Base-by-base conservation (phyloP, 2,113 vertebrate genomes). In the Oreochromis tanganicae region DNA sequence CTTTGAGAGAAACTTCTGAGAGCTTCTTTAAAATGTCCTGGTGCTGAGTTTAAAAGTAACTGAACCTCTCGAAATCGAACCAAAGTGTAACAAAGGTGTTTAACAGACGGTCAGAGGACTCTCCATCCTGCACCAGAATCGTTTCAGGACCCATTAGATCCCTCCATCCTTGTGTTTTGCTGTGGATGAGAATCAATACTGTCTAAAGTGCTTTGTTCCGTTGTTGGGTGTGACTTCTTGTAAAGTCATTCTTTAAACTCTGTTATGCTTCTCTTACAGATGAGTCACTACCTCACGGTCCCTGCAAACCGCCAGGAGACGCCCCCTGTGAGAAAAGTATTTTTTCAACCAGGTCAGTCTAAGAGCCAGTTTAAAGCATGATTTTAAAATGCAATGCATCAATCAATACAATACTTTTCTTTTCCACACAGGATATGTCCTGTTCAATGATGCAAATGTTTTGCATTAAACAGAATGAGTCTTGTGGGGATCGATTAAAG, bases 201-300 rank as follows among this genome's bases (percentile, higher is more conserved):
- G n/a, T 12, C 54, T 43, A 43, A 71, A 71, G 66, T 56, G 43
- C 50, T 68, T 59, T 56, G 4, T 68, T 11, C 21, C 0, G 4
- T 73, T 55, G 16, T 82, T 63, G 17, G 3, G 17, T 21, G 38
- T 66, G 24, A 66, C 32, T 82, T 61, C 41, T 29, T 27, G 13
- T 1, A 29, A 83, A 68, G 6, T 71, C 14, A 7, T 83, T 54
- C 32, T 32, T 73, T 16, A 14, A 27, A 32, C 10, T 50, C 68
- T 4, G 2, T 54, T 41, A 2, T 5, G 14, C 41, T 34, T 71
- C 8, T 0, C 75, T 41, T 11, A 88, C 94, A 97, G 96, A 96
- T 97, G 95, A 98, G 97, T 92, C 97, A 98, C 89, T 99, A 98
- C 94, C 95, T 99, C 95, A 98, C 98, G 0, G 98, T 99, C 81